phyloP scores from a whole-genome alignment of 2,113 vertebrate genomes.

The Microcebus lehilahytsara region DNA sequence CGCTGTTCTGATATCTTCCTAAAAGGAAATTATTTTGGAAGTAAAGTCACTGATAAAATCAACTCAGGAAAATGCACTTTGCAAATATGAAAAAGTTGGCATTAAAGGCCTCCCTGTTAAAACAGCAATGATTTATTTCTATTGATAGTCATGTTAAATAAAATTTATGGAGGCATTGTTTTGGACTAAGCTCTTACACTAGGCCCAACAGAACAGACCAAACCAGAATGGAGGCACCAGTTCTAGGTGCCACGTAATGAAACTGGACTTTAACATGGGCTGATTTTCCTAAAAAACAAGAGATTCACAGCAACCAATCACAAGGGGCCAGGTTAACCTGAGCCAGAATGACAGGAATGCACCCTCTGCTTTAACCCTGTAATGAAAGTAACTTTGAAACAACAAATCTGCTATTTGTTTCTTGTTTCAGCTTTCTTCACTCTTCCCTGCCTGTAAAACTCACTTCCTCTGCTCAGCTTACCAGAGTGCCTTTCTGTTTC shows the following conservation, averaged over 20 bases:
- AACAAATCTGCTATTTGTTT: background rate
- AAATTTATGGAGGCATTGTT: background rate
- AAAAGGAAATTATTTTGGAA: slow-evolving; percentile 58
- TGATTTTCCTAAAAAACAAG: background rate
- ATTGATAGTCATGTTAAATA: background rate
- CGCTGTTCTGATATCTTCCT: slow-evolving; percentile 15
- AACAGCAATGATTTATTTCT: slow-evolving; percentile 25
- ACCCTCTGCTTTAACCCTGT: background rate
- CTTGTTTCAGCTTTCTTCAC: background rate
- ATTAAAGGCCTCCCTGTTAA: background rate
- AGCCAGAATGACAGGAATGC: background rate
- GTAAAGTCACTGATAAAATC: slow-evolving; percentile 51
- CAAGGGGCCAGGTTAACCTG: background rate
- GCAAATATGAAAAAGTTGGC: slow-evolving; percentile 31
- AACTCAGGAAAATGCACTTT: slow-evolving; percentile 37
- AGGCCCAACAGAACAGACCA: background rate
- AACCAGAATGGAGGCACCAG: background rate
- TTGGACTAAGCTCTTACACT: background rate
- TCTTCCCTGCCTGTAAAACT: background rate
- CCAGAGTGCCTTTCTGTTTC: background rate
- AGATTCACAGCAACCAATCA: background rate
- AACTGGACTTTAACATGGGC: background rate
- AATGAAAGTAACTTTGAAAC: background rate
- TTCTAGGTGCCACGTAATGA: background rate
- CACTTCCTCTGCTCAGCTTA: background rate